phyloP scores from a whole-genome alignment of 1,140 invertebrate genomes.

The Choristoneura fumiferana region DNA sequence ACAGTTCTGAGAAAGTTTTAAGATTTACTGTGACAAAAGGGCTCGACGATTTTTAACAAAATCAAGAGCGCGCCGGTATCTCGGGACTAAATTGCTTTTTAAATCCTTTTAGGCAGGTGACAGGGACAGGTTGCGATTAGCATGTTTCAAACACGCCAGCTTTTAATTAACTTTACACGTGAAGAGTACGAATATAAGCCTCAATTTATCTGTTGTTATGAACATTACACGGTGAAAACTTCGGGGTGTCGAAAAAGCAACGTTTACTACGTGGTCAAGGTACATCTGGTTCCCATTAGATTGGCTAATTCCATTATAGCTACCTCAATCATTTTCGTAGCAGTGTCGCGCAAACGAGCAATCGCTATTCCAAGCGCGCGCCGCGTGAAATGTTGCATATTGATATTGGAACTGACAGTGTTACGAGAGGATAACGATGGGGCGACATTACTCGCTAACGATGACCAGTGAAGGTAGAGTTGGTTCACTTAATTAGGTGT shows the following conservation, averaged over 20 bases:
- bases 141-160: not conserved
- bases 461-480: not conserved
- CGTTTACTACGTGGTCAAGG: too few species aligned
- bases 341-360: not conserved
- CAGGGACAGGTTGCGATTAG: slow-evolving; percentile 12
- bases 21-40: slow-evolving; percentile 27
- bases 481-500: not conserved
- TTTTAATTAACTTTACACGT: slow-evolving; percentile 9
- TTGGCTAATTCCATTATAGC: slow-evolving; percentile 3
- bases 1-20: slow-evolving; percentile 28
- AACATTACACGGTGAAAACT: too few species aligned
- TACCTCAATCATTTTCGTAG: slow-evolving; percentile 1
- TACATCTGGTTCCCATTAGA: not conserved
- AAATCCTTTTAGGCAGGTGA: slow-evolving; percentile 20
- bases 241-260: too few species aligned
- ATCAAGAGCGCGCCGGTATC: slow-evolving; percentile 13
- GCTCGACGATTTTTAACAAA: slow-evolving; percentile 22
- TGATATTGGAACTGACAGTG: slow-evolving; percentile 11
- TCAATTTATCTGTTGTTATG: too few species aligned
- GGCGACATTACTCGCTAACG: not conserved
- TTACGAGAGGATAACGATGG: slow-evolving; percentile 2
- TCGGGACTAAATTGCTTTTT: slow-evolving; percentile 17
- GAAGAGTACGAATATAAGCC: not conserved
- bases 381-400: slow-evolving; percentile 8
- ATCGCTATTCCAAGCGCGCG: not conserved